phyloP scores from a whole-genome alignment of 2,113 vertebrate genomes.

The Halcyon malimbica region DNA sequence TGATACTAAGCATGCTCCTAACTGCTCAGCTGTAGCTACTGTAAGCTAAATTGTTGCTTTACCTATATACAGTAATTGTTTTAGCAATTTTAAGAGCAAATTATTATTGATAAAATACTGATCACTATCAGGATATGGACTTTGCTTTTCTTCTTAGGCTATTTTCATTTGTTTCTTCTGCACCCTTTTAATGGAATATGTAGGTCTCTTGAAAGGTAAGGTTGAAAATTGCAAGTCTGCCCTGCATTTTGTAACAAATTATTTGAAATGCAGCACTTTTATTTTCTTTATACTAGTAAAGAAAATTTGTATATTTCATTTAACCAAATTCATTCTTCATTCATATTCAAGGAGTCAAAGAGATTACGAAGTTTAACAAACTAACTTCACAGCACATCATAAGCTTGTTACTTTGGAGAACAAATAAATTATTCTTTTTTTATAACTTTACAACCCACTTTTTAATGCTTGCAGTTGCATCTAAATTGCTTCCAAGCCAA shows the following conservation, averaged over 20 bases:
- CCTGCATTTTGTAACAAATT: constrained; percentile 80
- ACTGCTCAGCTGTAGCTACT: neutral
- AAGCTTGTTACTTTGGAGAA: constrained; percentile 67
- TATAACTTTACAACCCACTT: constrained; percentile 14
- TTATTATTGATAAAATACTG: constrained; percentile 58
- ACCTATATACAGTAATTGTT: constrained; percentile 28
- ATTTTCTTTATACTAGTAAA: constrained; percentile 72
- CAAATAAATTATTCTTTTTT: constrained; percentile 25
- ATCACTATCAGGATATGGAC: constrained; percentile 75
- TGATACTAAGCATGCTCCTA: neutral
- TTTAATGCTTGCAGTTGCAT: constrained; percentile 72
- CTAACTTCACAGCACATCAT: constrained; percentile 75
- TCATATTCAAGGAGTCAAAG: constrained; percentile 70
- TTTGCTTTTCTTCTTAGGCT: constrained; percentile 84
- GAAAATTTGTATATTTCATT: constrained; percentile 71
- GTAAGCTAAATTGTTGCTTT: constrained; percentile 20
- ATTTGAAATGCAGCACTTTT: constrained; percentile 67
- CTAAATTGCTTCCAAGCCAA: constrained; percentile 57
- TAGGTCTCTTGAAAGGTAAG: constrained; percentile 94
- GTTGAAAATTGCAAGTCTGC: constrained; percentile 75
- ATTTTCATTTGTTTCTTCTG: constrained; percentile 88
- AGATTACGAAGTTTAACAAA: constrained; percentile 74
- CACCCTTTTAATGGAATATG: constrained; percentile 87
- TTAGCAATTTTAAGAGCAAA: constrained; percentile 58
- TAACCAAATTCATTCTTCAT: constrained; percentile 77